Conservation (phyloP, 2,113 vertebrate genomes). For the Alethe diademata region DNA sequence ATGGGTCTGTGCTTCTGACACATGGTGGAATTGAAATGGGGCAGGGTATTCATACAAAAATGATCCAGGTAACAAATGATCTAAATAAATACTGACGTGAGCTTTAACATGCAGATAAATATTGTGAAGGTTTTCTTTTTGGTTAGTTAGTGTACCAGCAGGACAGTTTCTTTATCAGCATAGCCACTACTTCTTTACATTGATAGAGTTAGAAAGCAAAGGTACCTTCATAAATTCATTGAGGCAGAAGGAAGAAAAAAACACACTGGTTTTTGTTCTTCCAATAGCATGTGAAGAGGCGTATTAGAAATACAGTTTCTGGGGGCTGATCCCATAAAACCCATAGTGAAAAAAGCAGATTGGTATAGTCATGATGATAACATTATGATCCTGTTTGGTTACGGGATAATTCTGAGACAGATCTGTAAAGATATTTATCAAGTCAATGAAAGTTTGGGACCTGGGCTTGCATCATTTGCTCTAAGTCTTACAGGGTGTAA, state of each 20-base stretch:
- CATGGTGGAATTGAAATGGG: slow-evolving; percentile 86
- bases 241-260: background rate
- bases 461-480: background rate
- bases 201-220: background rate
- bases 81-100: background rate
- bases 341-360: background rate
- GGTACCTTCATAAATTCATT: background rate
- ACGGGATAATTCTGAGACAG: background rate
- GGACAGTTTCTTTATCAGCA: background rate
- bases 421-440: background rate
- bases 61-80: slow-evolving; percentile 76
- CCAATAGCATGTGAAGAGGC: background rate
- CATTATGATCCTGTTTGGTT: background rate
- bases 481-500: background rate
- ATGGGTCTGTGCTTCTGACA: slow-evolving; percentile 85
- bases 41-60: slow-evolving; percentile 88
- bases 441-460: background rate
- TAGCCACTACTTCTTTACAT: background rate
- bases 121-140: background rate
- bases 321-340: background rate
- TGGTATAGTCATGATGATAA: background rate
- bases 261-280: background rate
- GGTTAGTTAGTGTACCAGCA: background rate
- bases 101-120: background rate
- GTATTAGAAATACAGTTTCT: background rate